Evolutionary conservation across 2,113 vertebrate species (phyloP), one percentile per base, ranked within the genome.

Genomic region (Aptenodytes patagonicus): DNA sequence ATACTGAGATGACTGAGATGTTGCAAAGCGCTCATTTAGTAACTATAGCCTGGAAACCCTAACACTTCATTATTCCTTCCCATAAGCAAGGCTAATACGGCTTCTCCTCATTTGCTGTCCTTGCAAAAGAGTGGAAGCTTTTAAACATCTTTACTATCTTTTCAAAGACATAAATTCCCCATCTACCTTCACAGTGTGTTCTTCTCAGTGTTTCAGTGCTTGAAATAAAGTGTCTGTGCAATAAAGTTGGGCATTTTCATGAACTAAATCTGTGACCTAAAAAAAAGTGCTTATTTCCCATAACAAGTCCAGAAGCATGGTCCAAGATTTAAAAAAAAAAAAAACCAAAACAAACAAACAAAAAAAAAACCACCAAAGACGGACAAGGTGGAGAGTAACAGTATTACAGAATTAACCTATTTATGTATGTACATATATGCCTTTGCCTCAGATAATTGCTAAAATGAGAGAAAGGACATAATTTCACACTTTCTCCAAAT

Each of bases 401-500:
- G 10, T 22, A 46, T 21, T 71, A 57, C 13, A 76, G 66, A 62
- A 46, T 36, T 40, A 42, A n/a, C 13, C 38, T 28, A 10, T 19
- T 70, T 32, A 36, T 4, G 29, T 9, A 42, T 16, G 44, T 9
- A 51, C 13, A 40, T 9, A 8, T 4, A 3, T 6, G 21, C 24
- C 52, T 81, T 64, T 81, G 34, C 22, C 51, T 51, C 2, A 0
- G 18, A 17, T 81, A 95, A 93, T n/a, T 91, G 76, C 68, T 68
- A 62, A 62, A 90, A 64, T 31, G 11, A 92, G 47, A 83, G 47
- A 64, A 83, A 65, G 29, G 77, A 72, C 8, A 25, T 18, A 28
- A 88, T 94, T 82, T 94, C 88, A 93, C 85, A 87, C 79, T 87
- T 82, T 18, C 62, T 62, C 70, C 60, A 60, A 70, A 94, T 83